Percentiles rank a stretch among this genome's conserved stretches.
Evolutionary conservation across 2,888 invertebrate genomes (phyloP).

Genomic region (Brachyptera putata): DNA sequence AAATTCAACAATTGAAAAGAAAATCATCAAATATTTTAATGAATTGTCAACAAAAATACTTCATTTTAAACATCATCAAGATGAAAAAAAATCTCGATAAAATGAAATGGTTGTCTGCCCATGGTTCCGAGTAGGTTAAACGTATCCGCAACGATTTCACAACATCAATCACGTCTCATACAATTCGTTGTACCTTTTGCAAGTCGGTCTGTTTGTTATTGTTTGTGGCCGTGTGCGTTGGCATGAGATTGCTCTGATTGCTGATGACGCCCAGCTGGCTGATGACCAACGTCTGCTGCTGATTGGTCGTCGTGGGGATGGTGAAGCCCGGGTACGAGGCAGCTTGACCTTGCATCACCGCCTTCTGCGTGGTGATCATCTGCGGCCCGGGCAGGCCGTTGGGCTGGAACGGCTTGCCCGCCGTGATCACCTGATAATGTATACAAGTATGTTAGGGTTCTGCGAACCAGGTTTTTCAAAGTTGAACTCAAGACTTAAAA

Average conservation of each 20-base stretch:
- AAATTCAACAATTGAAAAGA: too few relatives aligned
- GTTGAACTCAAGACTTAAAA: too few relatives aligned
- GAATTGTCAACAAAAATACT: too few relatives aligned
- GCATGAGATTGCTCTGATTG: conserved; percentile 62
- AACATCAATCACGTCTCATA: too few relatives aligned
- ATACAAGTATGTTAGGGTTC: too few relatives aligned
- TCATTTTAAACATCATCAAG: too few relatives aligned
- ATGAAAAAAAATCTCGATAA: too few relatives aligned
- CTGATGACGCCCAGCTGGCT: conserved; percentile 62
- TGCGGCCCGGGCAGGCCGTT: conserved; percentile 74
- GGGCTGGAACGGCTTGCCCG: conserved; percentile 75
- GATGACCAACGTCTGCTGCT: conserved; percentile 43
- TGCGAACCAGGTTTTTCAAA: too few relatives aligned
- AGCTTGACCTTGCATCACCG: conserved; percentile 56
- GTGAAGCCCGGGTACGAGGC: conserved; percentile 72
- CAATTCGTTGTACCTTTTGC: conserved; percentile 55
- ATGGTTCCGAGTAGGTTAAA: too few relatives aligned
- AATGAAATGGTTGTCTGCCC: too few relatives aligned
- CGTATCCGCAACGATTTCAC: too few relatives aligned
- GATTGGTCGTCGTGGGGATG: conserved; percentile 59
- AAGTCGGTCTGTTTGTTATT: conserved; percentile 57
- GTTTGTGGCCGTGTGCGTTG: conserved; percentile 55
- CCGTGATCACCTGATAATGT: conserved; percentile 68
- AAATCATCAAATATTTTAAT: too few relatives aligned
- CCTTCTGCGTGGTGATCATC: conserved; percentile 73